Evolutionary conservation across 2,888 invertebrate species (phyloP).

Genomic region (Chorisops tibialis): DNA sequence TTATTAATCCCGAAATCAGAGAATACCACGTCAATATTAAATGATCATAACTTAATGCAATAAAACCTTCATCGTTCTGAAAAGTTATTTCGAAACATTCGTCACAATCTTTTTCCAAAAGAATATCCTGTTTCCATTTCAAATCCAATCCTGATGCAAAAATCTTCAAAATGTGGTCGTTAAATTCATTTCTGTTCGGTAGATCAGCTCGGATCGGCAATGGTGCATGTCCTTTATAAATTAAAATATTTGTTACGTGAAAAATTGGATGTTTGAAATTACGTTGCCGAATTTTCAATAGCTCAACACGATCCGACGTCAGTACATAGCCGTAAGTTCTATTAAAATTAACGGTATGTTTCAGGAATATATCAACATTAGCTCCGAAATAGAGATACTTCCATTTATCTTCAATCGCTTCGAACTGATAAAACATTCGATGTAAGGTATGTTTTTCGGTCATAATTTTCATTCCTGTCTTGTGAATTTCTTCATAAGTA

Average conservation of each 20-base stretch:
- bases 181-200: background rate
- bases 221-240: background rate
- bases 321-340: slow-evolving; percentile 5
- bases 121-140: background rate
- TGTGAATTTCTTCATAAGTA: slow-evolving; percentile 3
- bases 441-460: background rate
- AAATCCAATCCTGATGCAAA: background rate
- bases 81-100: background rate
- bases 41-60: background rate
- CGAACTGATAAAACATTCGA: background rate
- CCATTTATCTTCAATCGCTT: background rate
- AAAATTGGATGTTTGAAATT: background rate
- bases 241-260: slow-evolving; percentile 3
- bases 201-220: background rate
- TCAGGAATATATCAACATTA: background rate
- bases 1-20: too few species aligned
- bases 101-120: background rate
- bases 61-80: background rate
- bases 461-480: slow-evolving; percentile 1
- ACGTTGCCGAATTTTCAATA: slow-evolving; percentile 1
- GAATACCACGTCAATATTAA: background rate
- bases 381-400: background rate
- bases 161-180: background rate
- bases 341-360: background rate
- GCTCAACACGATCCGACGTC: background rate